Conservation (phyloP, 1,140 invertebrate species). For the Halesus radiatus region DNA sequence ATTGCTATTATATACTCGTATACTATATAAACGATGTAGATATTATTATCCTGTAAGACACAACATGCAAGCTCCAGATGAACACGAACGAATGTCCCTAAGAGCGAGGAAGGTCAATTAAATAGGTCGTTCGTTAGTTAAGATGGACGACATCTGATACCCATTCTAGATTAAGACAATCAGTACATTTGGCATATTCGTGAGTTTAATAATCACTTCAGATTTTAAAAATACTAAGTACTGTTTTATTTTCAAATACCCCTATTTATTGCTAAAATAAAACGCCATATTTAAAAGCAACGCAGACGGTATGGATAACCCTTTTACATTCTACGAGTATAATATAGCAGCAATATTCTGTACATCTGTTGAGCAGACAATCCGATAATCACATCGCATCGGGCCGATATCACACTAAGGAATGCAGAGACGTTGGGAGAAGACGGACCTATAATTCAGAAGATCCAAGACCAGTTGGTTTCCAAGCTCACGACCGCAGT, state of each 20-base stretch:
- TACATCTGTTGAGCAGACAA: background rate
- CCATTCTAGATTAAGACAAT: background rate
- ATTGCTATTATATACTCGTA: background rate
- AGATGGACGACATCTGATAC: slow-evolving; percentile 30
- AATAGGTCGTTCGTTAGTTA: slow-evolving; percentile 35
- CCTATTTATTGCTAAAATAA: too few relatives aligned
- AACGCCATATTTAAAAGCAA: too few relatives aligned
- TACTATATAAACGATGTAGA: too few relatives aligned
- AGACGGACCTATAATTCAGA: slow-evolving; percentile 37
- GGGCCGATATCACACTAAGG: slow-evolving; percentile 21
- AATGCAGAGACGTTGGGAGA: slow-evolving; percentile 35
- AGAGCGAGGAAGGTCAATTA: slow-evolving; percentile 38
- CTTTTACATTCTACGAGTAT: background rate
- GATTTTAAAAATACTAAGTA: too few relatives aligned
- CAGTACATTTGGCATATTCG: background rate
- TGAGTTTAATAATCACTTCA: too few relatives aligned
- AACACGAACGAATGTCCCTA: background rate
- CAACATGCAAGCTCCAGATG: background rate
- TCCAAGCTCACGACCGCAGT: slow-evolving; percentile 37
- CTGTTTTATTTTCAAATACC: too few relatives aligned
- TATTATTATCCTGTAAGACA: too few relatives aligned
- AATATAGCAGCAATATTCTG: background rate
- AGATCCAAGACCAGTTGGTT: slow-evolving; percentile 52
- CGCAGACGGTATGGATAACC: background rate
- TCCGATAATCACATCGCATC: background rate